Evolutionary conservation across 2,888 invertebrate species (phyloP), one percentile per base, ranked within the genome.

Genomic region (Aphodius granarius): DNA sequence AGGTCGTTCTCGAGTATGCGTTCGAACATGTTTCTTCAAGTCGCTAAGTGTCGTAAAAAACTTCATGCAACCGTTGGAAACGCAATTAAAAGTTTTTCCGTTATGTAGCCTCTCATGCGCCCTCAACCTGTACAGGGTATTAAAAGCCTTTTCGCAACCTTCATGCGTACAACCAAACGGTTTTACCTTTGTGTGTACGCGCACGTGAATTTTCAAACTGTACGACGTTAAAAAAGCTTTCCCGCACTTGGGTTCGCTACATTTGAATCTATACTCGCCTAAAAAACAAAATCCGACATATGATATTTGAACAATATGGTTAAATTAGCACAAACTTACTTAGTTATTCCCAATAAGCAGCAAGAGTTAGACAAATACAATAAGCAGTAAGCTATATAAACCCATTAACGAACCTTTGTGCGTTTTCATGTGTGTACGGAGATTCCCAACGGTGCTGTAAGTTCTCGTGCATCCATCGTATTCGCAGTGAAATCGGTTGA

Each of bases 261-360:
- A 98, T 88, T 95, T 94, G 88, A 97, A 98, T 84, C 95, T 92
- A 89, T 94, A 97, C 89, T 98, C 97, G 84, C 97, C 97, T 97
- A 90, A 80, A 89, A 89, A 21, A 72, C 16, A 73, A 74, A 63
- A 65, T 9, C 4, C 43, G 13, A 43, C 6, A 43, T 43, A 13
- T 43, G 6, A 9, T 43, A 43, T 9, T 43, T 13, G 13, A 43
- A 13, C 13, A 43, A 43, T 43, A 43, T 9, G 13, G 43, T 43
- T 43, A 23, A 9, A 13, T 43, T 43, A 43, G 43, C 43, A 43
- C 3, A 43, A 43, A 43, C 43, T 43, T 43, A 43, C 43, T 43
- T 43, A 43, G 43, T 43, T 43, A 43, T 43, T 43, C 43, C 43
- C 43, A 43, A 43, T 43, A 43, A 43, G 43, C 43, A 43, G 43